Evolutionary conservation across 2,113 vertebrate species (phyloP).

Genomic region (Toxotes jaculatrix): DNA sequence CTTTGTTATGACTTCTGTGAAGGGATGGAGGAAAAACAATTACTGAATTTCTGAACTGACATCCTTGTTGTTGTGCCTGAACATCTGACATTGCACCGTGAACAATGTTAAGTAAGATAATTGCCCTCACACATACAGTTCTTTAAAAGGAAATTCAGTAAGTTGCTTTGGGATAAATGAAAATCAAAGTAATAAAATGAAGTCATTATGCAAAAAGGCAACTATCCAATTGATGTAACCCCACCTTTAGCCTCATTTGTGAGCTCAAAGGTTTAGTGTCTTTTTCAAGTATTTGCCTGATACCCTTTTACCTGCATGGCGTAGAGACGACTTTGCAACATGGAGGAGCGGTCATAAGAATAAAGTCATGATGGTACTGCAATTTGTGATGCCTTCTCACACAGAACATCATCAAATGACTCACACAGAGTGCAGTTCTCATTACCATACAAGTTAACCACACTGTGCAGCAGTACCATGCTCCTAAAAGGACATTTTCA

Average conservation of each 20-base stretch:
- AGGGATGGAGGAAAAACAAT: not conserved
- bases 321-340: not conserved
- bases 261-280: not conserved
- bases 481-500: not conserved
- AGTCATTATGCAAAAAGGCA: not conserved
- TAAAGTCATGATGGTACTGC: slow-evolving; percentile 7
- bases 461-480: not conserved
- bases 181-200: not conserved
- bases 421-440: not conserved
- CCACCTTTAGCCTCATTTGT: not conserved
- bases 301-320: slow-evolving; percentile 38
- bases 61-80: not conserved
- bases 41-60: not conserved
- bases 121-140: too few species aligned
- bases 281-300: not conserved
- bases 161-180: too few species aligned
- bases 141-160: too few species aligned
- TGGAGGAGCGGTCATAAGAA: not conserved
- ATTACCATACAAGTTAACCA: not conserved
- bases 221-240: too few species aligned
- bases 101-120: not conserved
- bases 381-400: slow-evolving; percentile 20
- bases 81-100: not conserved
- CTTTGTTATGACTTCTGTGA: not conserved
- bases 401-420: slow-evolving; percentile 12